Evolutionary conservation across 2,113 vertebrate genomes (phyloP).

Genomic region (Pogonocichla stellata): DNA sequence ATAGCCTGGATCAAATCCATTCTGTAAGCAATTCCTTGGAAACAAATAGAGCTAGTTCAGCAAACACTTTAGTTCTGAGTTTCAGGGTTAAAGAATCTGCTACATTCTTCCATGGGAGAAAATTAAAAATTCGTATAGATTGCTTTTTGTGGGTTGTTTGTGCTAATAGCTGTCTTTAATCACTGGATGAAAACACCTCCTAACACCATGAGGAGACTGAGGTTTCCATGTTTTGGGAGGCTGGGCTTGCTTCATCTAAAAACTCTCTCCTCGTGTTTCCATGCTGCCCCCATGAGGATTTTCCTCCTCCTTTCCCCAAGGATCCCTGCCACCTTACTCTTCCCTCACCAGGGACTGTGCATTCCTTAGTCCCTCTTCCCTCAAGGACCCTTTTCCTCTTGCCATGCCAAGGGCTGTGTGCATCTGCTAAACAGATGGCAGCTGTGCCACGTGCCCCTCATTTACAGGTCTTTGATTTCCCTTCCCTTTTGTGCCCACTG

Average conservation of each 20-base stretch:
- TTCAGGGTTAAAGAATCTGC: background rate
- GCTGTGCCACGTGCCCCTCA: background rate
- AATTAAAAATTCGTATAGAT: background rate
- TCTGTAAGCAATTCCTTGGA: background rate
- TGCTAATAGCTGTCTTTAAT: background rate
- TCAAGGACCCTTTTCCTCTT: background rate
- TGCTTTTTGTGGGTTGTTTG: background rate
- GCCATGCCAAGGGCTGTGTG: background rate
- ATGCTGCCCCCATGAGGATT: background rate
- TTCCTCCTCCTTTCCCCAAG: background rate
- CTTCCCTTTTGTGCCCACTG: background rate
- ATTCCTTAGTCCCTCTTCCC: background rate
- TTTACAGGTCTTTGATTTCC: background rate
- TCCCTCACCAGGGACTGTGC: background rate
- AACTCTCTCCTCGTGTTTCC: background rate
- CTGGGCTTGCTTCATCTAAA: background rate
- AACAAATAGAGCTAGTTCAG: background rate
- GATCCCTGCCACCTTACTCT: background rate
- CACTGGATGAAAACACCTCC: background rate
- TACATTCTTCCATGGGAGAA: background rate
- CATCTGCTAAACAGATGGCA: background rate
- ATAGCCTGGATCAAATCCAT: background rate
- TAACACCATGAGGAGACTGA: background rate
- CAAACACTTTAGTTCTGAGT: background rate
- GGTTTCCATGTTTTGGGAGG: background rate